A percentile compares a stretch with the other conserved stretches of the same genome.
Evolutionary conservation across 1,140 invertebrate species (phyloP).

Genomic region (Calephelis virginiensis): DNA sequence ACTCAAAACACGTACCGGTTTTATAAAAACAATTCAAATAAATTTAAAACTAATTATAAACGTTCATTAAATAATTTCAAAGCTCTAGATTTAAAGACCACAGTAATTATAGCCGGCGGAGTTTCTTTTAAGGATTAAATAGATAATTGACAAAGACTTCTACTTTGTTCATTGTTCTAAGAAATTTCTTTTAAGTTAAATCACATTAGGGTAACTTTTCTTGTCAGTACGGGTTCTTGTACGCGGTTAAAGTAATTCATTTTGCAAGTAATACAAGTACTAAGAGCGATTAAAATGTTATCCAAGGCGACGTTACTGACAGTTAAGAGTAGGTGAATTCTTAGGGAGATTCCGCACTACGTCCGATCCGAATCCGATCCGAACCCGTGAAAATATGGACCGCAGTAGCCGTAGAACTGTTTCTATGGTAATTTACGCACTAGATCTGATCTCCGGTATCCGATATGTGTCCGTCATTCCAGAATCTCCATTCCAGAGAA

Average conservation of each 20-base stretch:
- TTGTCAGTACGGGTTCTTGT: not conserved
- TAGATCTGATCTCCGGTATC: too few species aligned
- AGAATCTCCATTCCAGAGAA: too few species aligned
- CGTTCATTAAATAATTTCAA: conserved; percentile 7
- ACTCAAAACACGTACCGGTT: not conserved
- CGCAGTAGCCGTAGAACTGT: too few species aligned
- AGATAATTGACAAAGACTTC: conserved; percentile 18
- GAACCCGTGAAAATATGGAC: too few species aligned
- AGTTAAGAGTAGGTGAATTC: too few species aligned
- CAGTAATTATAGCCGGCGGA: conserved; percentile 1
- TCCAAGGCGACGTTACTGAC: too few species aligned
- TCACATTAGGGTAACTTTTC: not conserved
- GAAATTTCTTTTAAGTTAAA: conserved; percentile 6
- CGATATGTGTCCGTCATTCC: too few species aligned
- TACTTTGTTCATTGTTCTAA: conserved; percentile 8
- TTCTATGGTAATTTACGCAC: too few species aligned
- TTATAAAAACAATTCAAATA: not conserved
- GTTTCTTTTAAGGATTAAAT: conserved; percentile 13
- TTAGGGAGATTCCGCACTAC: too few species aligned
- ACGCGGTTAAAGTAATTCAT: not conserved
- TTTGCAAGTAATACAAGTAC: not conserved
- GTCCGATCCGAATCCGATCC: too few species aligned
- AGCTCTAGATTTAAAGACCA: conserved; percentile 5
- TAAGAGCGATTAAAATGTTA: not conserved
- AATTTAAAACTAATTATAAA: not conserved